Conservation (phyloP, 2,113 vertebrate species). For the Bothrops jararaca region DNA sequence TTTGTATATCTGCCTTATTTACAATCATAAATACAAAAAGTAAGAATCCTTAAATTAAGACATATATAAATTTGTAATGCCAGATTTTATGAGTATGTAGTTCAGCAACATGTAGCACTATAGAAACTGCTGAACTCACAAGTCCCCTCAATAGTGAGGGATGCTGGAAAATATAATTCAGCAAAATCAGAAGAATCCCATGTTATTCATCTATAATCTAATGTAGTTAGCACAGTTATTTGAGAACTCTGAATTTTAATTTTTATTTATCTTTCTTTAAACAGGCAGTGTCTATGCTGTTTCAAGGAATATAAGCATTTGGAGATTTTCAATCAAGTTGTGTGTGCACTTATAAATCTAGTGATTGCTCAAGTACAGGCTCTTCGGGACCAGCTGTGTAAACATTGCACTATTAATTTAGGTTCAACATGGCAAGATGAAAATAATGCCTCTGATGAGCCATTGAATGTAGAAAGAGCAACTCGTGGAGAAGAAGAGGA, state of each 20-base stretch:
- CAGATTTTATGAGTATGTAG: not conserved
- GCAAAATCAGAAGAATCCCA: not conserved
- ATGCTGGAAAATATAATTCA: not conserved
- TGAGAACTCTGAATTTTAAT: not conserved
- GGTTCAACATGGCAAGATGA: constrained; percentile 80
- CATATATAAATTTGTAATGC: not conserved
- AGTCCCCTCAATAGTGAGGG: not conserved
- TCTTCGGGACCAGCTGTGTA: constrained; percentile 80
- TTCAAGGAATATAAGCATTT: constrained; percentile 99
- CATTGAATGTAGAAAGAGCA: constrained; percentile 88
- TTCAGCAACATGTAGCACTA: not conserved
- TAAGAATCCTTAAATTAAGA: not conserved
- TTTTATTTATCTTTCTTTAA: constrained; percentile 21
- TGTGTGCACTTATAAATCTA: constrained; percentile 97
- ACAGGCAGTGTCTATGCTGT: constrained; percentile 98
- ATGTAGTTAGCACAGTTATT: not conserved
- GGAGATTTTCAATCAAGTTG: constrained; percentile 99
- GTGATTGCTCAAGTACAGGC: constrained; percentile 92
- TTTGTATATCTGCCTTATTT: not conserved
- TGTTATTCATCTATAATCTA: not conserved
- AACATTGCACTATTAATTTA: constrained; percentile 75
- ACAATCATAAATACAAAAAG: not conserved
- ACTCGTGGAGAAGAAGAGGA: constrained; percentile 81
- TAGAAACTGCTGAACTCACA: not conserved
- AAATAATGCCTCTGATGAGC: constrained; percentile 81